phyloP scores from a whole-genome alignment of 1,140 invertebrate species.

The Heliothis subflexa region DNA sequence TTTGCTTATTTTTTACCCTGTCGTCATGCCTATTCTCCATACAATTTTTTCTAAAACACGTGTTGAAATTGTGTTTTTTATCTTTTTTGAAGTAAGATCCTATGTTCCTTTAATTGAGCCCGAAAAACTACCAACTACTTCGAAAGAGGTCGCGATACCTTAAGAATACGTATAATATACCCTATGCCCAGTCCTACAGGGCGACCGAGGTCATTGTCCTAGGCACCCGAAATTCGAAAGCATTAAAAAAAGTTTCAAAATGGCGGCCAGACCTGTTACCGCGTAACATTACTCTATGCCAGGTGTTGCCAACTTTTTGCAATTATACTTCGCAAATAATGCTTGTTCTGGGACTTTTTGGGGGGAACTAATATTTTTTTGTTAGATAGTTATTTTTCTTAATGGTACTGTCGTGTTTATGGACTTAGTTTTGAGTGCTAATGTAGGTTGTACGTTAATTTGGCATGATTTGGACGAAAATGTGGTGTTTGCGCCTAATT shows the following conservation, averaged over 20 bases:
- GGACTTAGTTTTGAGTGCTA: slow-evolving; percentile 21
- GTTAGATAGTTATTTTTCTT: slow-evolving; percentile 37
- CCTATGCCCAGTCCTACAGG: slow-evolving; percentile 42
- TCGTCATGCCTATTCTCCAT: too few relatives aligned
- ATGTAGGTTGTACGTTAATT: neutral
- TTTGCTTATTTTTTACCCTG: too few relatives aligned
- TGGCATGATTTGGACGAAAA: neutral
- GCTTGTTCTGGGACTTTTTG: slow-evolving; percentile 43
- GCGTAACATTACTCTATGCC: slow-evolving; percentile 85
- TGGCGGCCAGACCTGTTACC: slow-evolving; percentile 81
- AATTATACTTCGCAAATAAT: slow-evolving; percentile 43
- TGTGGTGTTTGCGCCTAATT: neutral
- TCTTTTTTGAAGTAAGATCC: too few relatives aligned
- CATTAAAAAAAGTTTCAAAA: slow-evolving; percentile 82
- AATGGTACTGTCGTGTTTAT: slow-evolving; percentile 28
- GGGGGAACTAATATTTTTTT: slow-evolving; percentile 30
- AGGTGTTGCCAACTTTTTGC: slow-evolving; percentile 68
- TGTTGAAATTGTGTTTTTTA: too few relatives aligned
- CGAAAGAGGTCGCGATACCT: neutral
- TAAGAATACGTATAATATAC: slow-evolving; percentile 17
- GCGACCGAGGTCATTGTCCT: slow-evolving; percentile 77
- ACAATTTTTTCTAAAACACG: too few relatives aligned
- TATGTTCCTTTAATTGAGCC: too few relatives aligned
- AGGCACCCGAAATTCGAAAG: slow-evolving; percentile 84
- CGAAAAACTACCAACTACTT: neutral